phyloP scores from a whole-genome alignment of 2,797 vertebrate genomes.

The Rhyacichthys aspro region DNA sequence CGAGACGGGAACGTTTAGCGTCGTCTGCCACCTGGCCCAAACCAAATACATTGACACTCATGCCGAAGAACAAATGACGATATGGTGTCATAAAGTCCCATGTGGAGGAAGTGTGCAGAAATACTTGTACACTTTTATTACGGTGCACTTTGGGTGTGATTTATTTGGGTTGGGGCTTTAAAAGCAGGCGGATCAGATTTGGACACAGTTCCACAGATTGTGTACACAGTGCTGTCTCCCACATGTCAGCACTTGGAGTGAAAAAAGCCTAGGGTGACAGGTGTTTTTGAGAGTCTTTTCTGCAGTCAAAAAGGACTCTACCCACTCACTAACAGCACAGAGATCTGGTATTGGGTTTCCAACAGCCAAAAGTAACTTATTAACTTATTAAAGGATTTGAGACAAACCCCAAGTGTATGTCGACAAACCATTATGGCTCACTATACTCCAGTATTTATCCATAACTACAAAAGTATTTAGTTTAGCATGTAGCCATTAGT shows the following conservation, averaged over 20 bases:
- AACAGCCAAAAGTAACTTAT: too few species aligned
- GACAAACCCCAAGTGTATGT: too few species aligned
- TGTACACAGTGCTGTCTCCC: conserved; percentile 14
- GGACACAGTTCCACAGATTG: conserved; percentile 59
- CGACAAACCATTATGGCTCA: too few species aligned
- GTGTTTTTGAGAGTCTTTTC: too few species aligned
- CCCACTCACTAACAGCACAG: too few species aligned
- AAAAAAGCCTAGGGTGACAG: too few species aligned
- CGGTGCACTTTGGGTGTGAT: conserved; percentile 64
- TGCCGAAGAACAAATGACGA: conserved; percentile 64
- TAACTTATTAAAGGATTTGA: too few species aligned
- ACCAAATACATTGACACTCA: conserved; percentile 70
- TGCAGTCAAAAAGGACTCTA: too few species aligned
- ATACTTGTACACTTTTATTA: conserved; percentile 66
- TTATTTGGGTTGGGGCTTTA: conserved; percentile 55
- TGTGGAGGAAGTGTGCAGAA: conserved; percentile 71
- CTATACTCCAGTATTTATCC: too few species aligned
- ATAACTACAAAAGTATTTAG: too few species aligned
- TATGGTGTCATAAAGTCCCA: conserved; percentile 65
- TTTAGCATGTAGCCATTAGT: too few species aligned
- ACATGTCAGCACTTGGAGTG: neutral
- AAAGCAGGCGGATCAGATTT: conserved; percentile 72
- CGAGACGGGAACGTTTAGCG: conserved; percentile 52
- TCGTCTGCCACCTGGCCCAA: conserved; percentile 71
- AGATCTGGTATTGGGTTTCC: too few species aligned